phyloP scores from a whole-genome alignment of 2,888 invertebrate genomes.

The Synergus gifuensis region DNA sequence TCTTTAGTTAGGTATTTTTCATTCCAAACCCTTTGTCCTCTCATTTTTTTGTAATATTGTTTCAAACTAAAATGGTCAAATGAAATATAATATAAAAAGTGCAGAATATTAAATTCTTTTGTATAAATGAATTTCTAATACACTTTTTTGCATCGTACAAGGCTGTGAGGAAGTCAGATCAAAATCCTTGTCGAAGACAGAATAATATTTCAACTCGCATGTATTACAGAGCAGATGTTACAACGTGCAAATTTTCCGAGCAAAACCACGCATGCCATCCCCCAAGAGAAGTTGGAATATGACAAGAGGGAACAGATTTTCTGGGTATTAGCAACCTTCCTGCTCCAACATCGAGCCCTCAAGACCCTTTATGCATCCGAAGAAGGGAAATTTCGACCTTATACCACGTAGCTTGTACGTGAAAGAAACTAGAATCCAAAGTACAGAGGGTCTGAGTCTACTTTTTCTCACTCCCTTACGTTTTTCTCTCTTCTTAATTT shows the following conservation, averaged over 20 bases:
- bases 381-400: slow-evolving; percentile 28
- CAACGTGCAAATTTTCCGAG: slow-evolving; percentile 33
- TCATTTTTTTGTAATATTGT: neutral
- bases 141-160: neutral
- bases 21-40: neutral
- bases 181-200: slow-evolving; percentile 26
- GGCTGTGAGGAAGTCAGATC: slow-evolving; percentile 25
- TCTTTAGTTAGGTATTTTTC: neutral
- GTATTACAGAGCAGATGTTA: slow-evolving; percentile 38
- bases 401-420: slow-evolving; percentile 18
- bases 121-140: no score
- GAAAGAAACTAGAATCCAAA: slow-evolving; percentile 31
- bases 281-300: slow-evolving; percentile 40
- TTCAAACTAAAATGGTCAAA: no score
- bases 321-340: slow-evolving; percentile 40
- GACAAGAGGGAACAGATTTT: slow-evolving; percentile 41
- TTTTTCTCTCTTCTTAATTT: neutral
- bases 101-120: no score
- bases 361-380: slow-evolving; percentile 20
- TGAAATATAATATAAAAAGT: no score
- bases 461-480: neutral
- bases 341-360: slow-evolving; percentile 29
- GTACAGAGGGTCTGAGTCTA: slow-evolving; percentile 15
- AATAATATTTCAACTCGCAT: slow-evolving; percentile 33
- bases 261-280: slow-evolving; percentile 38